Percentiles rank a stretch among this genome's conserved stretches.
Evolutionary conservation across 2,888 invertebrate genomes (phyloP).

Genomic region (Kuschelorhynchus macadamiae): DNA sequence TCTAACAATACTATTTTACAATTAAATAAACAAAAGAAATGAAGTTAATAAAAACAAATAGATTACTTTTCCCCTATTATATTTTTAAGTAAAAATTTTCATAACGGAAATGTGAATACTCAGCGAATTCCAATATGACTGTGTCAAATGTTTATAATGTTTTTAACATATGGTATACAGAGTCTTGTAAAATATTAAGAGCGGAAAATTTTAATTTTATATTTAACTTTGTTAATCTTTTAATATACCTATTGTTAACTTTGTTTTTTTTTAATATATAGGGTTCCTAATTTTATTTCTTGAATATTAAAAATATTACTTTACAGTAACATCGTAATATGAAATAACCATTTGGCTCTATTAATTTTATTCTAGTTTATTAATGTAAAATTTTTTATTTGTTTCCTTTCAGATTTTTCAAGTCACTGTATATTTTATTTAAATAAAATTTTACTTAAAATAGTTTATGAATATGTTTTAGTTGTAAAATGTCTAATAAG

Average conservation of each 20-base stretch:
- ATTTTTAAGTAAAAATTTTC: not conserved
- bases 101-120: constrained; percentile 42
- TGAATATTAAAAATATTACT: too few species aligned
- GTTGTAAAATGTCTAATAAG: constrained; percentile 60
- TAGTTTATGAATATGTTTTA: constrained; percentile 40
- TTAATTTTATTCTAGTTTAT: not conserved
- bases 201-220: not conserved
- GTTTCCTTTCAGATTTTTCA: not conserved
- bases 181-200: constrained; percentile 6
- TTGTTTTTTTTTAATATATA: constrained; percentile 2
- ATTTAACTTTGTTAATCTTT: not conserved
- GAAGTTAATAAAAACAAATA: too few species aligned
- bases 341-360: too few species aligned
- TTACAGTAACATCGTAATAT: too few species aligned
- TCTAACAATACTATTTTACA: too few species aligned
- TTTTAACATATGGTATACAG: constrained; percentile 14
- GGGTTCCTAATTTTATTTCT: too few species aligned
- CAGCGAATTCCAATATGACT: constrained; percentile 41
- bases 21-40: too few species aligned
- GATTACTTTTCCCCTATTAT: too few species aligned
- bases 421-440: constrained; percentile 17
- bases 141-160: constrained; percentile 35
- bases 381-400: not conserved
- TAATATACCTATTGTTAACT: not conserved
- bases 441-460: constrained; percentile 29